Base-by-base conservation (phyloP, 2,888 invertebrate species). In the Caenorhabditis doughertyi region DNA sequence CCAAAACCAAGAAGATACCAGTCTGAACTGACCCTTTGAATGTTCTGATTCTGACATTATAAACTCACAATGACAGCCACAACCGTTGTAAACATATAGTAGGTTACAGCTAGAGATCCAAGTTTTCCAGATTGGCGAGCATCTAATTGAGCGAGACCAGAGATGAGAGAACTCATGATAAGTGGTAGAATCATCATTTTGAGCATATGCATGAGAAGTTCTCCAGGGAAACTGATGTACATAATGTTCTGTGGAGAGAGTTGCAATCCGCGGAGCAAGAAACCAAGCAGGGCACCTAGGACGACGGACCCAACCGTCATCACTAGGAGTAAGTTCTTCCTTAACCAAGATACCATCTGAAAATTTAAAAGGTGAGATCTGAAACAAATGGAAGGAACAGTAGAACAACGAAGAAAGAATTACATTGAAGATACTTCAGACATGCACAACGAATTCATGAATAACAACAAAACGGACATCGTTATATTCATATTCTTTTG, bases 101-200 rank as follows among this genome's bases (percentile, higher is more conserved):
- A 95, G 47, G 93, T 87, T 81, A 95, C 92, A 11, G 95, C 94
- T 42, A 94, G 92, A 47, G 93, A 91, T 11, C 95, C 95, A 94
- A 95, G 94, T 87, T 94, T 93, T 25, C 95, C 94, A 35, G 94
- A 94, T 60, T 94, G 94, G 87, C 93, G 93, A 3, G 94, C 94
- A 89, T 95, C 95, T 89, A 95, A 91, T 84, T 94, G 94, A 9
- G 95, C 94, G 92, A 95, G 93, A 82, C 93, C 94, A 87, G 94
- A 93, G 72, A 95, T 94, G 65, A 95, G 93, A 68, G 94, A 94
- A 39, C 94, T 94, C 55, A 94, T 93, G 86, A 95, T 94, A 67
- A 95, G 93, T 8, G 95, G 95, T 27, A 95, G 92, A 85, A 95
- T 94, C 88, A 95, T 93, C 94, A 95, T 94, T 92, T 95, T 95